Base-by-base conservation (phyloP, 1,140 invertebrate species). In the Drosophila santomea region DNA sequence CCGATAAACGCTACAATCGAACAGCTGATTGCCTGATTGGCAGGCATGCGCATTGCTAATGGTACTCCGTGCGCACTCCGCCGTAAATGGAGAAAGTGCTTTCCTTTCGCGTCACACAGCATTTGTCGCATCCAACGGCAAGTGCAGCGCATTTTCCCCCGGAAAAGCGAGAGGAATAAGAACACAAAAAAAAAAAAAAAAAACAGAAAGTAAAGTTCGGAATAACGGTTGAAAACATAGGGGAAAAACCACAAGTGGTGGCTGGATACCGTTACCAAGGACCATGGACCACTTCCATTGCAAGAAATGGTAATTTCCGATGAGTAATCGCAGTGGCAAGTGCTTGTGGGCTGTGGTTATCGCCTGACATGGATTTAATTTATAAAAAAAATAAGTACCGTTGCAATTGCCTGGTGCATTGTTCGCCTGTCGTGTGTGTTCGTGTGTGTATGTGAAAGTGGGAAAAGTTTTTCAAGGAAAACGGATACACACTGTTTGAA, bases 401-500 rank as follows among this genome's bases (percentile, higher is more conserved):
- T 61, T 86, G 83, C 79, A 86, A n/a, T 56, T 56, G 60, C 59
- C 41, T 74, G 56, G 12, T 89, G 80, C 83, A 88, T 23, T 54
- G 60, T 47, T 59, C 60, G 50, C 39, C 23, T 54, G 25, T 66
- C 61, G 14, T 55, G 47, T 71, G 43, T 66, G 20, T 55, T 52
- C 23, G 43, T 75, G 56, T 72, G 44, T 39, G 54, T 69, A 47
- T 68, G 47, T 68, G 47, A 71, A 63, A 67, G 74, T 69, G 64
- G 43, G 59, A 79, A 88, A 86, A 78, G 74, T 83, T 84, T 78
- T 84, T 80, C 80, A 89, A 89, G 84, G 84, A 89, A 84, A 89
- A 89, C 80, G 85, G 84, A 89, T 89, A 89, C 84, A 89, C 77
- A 89, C 85, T 66, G 66, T 81, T 88, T 80, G 62, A 88, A 83